These are phyloP conservation scores for Cephus sareptanus DNA, from an alignment of 2,888 invertebrate species.

Conservation along the genomic window DNA sequence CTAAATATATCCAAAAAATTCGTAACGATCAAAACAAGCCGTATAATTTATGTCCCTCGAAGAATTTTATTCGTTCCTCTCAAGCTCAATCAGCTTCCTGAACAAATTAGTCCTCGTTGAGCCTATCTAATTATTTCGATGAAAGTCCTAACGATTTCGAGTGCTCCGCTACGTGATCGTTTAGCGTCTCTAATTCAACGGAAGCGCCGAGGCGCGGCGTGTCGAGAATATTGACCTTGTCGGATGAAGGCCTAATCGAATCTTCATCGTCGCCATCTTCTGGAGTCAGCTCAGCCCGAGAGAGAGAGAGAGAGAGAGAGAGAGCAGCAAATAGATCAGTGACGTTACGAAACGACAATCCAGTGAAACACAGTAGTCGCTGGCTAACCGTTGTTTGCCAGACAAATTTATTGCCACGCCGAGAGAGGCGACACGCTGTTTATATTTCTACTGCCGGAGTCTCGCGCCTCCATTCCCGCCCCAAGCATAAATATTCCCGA, in stretches of 20 bases:
- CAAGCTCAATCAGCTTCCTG: background rate
- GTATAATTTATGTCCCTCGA: background rate
- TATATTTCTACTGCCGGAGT: conserved; percentile 23
- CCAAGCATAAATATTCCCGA: conserved; percentile 21
- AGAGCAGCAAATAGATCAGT: background rate
- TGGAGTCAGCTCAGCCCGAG: background rate
- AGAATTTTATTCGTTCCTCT: background rate
- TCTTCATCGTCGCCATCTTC: background rate
- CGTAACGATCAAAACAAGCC: background rate
- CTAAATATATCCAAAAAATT: background rate
- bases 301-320: background rate
- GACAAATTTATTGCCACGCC: conserved; percentile 38
- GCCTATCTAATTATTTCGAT: background rate
- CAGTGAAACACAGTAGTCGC: conserved; percentile 17
- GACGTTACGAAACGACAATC: conserved; percentile 21
- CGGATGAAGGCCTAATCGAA: background rate
- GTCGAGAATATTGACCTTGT: background rate
- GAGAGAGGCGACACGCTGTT: conserved; percentile 22
- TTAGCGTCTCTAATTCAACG: background rate
- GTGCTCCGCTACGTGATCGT: background rate
- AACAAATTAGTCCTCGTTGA: background rate
- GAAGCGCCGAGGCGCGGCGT: background rate
- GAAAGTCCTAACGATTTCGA: background rate
- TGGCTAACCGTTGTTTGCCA: conserved; percentile 30
- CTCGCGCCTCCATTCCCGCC: conserved; percentile 6